Percentiles rank a stretch among this genome's conserved stretches.
phyloP scores from a whole-genome alignment of 2,113 vertebrate genomes.

The Forbesichthys agassizii region DNA sequence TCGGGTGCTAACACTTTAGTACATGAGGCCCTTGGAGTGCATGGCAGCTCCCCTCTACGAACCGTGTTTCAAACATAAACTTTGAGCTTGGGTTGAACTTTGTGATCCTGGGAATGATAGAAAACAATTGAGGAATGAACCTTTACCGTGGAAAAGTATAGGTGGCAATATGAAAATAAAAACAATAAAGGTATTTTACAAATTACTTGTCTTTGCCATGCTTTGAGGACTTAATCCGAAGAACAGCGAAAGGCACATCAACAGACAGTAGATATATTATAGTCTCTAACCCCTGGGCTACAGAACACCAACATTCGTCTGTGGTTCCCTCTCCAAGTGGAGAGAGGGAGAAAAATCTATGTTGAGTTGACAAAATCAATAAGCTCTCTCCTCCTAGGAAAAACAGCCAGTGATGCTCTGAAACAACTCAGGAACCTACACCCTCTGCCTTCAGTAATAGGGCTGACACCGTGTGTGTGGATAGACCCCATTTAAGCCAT shows the following conservation, averaged over 20 bases:
- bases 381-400: slow-evolving; percentile 68
- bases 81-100: too few species aligned
- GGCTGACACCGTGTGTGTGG: not conserved
- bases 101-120: too few species aligned
- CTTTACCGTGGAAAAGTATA: too few species aligned
- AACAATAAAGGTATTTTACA: slow-evolving; percentile 7
- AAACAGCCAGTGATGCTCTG: slow-evolving; percentile 70
- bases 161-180: slow-evolving; percentile 11
- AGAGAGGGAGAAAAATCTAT: slow-evolving; percentile 65
- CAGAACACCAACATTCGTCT: slow-evolving; percentile 39
- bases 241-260: slow-evolving; percentile 53
- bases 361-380: slow-evolving; percentile 78
- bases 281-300: slow-evolving; percentile 38
- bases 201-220: too few species aligned
- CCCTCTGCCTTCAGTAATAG: slow-evolving; percentile 28
- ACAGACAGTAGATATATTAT: slow-evolving; percentile 37
- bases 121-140: too few species aligned
- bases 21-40: too few species aligned
- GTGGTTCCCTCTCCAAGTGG: slow-evolving; percentile 35
- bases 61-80: too few species aligned
- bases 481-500: slow-evolving; percentile 19
- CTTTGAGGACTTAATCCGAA: slow-evolving; percentile 54
- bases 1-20: too few species aligned
- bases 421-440: slow-evolving; percentile 66
- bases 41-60: too few species aligned